Base-by-base conservation (phyloP, 2,888 invertebrate species). In the Eucriotettix oculatus region DNA sequence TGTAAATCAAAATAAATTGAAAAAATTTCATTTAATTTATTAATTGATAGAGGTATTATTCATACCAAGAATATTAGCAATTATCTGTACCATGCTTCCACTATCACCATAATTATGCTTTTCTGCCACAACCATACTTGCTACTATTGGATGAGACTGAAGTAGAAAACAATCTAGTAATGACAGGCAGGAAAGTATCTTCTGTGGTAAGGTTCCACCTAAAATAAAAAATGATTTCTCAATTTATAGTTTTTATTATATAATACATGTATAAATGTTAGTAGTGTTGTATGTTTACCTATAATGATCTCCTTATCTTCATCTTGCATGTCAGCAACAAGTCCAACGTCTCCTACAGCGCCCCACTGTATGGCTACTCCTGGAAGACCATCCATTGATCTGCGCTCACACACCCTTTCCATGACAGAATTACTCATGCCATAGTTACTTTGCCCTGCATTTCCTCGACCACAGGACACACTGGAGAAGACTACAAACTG, bases 401-500 rank as follows among this genome's bases (percentile, higher is more conserved):
- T 80, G 68, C 77, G 75, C 72, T 91, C 93, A 69, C 89, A 88
- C 65, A 94, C 83, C 65, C 90, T 79, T 72, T 94, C 92, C 90
- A 93, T 90, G 9, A 87, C 80, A 0, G 91, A 91, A 75, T 94
- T 95, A 53, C 91, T 86, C 78, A 87, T 85, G 41, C 91, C 94
- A 71, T 94, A 94, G 75, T 91, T 92, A 16, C 88, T 84, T 75
- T 95, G 95, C 0, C 93, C 93, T 9, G 87, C 85, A 73, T 94
- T 94, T 66, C 95, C 95, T 40, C 92, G 81, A 16, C 94, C 94
- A 70, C 93, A 92, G 0, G 90, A 86, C 10, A 94, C 89, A 16
- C 93, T 93, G 0, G 94, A 94, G 75, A 94, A 96, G 17, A 90
- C 84, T 0, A 95, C 92, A 71, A 95, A 95, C 74, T 87, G 80